Evolutionary conservation across 2,888 invertebrate species (phyloP).

Genomic region (Drosophila fulvimacula): DNA sequence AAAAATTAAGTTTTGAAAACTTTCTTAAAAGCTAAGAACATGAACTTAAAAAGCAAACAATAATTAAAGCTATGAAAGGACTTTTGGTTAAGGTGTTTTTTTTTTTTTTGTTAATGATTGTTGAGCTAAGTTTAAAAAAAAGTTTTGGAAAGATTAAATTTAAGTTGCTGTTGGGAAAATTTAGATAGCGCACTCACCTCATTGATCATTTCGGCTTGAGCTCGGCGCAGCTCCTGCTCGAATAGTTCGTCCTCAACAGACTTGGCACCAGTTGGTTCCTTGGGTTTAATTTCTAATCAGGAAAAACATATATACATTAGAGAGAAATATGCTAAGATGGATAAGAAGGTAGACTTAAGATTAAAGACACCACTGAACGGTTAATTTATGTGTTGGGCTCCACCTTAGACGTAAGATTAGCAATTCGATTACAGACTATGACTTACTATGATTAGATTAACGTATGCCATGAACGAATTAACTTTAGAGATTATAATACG

Average conservation of each 20-base stretch:
- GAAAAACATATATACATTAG: background rate
- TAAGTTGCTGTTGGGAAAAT: background rate
- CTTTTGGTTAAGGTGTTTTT: conserved; percentile 33
- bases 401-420: conserved; percentile 47
- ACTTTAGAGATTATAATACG: conserved; percentile 53
- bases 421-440: conserved; percentile 41
- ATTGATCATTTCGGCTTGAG: conserved; percentile 83
- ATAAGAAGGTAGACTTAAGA: background rate
- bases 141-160: background rate
- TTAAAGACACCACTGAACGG: conserved; percentile 55
- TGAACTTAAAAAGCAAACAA: conserved; percentile 61
- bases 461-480: conserved; percentile 53
- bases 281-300: conserved; percentile 82
- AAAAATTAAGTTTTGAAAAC: conserved; percentile 7
- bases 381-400: conserved; percentile 50
- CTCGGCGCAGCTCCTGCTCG: conserved; percentile 82
- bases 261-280: conserved; percentile 51
- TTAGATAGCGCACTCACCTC: conserved; percentile 76
- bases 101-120: conserved; percentile 73
- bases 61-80: conserved; percentile 76
- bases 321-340: background rate
- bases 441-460: conserved; percentile 64
- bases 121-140: conserved; percentile 74
- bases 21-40: conserved; percentile 41
- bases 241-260: conserved; percentile 63